Conservation (phyloP, 2,888 invertebrate genomes). For the Mythimna loreyi region DNA sequence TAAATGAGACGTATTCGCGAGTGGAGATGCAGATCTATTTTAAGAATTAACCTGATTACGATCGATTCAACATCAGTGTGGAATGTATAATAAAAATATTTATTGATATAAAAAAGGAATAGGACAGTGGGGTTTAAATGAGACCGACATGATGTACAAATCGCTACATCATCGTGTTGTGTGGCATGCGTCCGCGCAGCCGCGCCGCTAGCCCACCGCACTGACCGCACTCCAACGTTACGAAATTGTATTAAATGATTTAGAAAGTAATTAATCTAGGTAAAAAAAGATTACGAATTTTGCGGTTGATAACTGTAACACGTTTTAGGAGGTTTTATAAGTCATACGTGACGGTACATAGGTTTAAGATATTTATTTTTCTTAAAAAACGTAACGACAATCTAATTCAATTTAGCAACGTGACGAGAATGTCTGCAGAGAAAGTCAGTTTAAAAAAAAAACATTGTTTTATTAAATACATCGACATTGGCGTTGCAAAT, state of each 20-base stretch:
- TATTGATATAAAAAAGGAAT: conserved; percentile 80
- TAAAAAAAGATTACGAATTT: conserved; percentile 55
- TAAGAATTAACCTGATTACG: conserved; percentile 76
- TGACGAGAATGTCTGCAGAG: conserved; percentile 11
- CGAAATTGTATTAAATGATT: conserved; percentile 79
- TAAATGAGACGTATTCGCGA: conserved; percentile 46
- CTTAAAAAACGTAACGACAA: conserved; percentile 3
- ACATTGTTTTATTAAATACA: conserved; percentile 1
- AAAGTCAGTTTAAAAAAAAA: conserved; percentile 30
- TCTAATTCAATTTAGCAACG: conserved; percentile 24
- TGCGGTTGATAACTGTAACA: conserved; percentile 55
- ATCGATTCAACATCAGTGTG: conserved; percentile 71
- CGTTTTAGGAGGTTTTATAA: conserved; percentile 39
- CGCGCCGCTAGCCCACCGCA: conserved; percentile 67
- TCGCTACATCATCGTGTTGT: conserved; percentile 81
- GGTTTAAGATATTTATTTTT: conserved; percentile 2
- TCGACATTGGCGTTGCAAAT: conserved; percentile 36
- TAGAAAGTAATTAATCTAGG: conserved; percentile 68
- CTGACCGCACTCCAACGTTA: conserved; percentile 75
- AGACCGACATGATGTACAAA: conserved; percentile 75
- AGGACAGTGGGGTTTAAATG: conserved; percentile 74
- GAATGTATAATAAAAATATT: conserved; percentile 82
- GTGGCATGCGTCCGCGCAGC: conserved; percentile 69
- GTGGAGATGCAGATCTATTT: conserved; percentile 60
- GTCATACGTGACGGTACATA: conserved; percentile 19